Conservation (phyloP, 2,888 invertebrate species). For the Mystacides longicornis region DNA sequence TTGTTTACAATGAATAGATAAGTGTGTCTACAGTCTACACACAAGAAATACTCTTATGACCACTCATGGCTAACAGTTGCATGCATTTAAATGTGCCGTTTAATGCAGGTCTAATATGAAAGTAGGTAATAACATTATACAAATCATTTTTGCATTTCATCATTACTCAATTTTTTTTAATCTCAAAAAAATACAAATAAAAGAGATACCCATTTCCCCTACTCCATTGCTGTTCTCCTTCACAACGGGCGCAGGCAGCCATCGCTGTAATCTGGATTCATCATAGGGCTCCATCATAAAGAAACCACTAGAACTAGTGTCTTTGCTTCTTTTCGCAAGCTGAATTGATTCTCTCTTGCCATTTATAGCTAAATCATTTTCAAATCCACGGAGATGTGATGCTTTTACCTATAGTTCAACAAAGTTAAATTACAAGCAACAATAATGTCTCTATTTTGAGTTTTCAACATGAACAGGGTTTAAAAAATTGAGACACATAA, state of each 20-base stretch:
- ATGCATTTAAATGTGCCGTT: background rate
- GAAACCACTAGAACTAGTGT: slow-evolving; percentile 14
- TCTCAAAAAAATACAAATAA: background rate
- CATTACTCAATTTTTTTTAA: background rate
- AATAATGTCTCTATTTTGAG: no score
- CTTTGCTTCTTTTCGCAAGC: slow-evolving; percentile 28
- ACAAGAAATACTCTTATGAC: no score
- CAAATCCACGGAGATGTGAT: slow-evolving; percentile 14
- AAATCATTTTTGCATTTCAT: background rate
- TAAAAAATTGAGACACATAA: no score
- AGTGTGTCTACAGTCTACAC: no score
- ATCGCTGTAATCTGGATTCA: slow-evolving; percentile 51
- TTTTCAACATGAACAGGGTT: no score
- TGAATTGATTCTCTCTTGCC: slow-evolving; percentile 21
- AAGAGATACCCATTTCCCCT: slow-evolving; percentile 76
- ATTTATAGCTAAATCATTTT: slow-evolving; percentile 9
- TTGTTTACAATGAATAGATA: no score
- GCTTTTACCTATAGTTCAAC: slow-evolving; percentile 17
- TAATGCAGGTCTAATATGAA: background rate
- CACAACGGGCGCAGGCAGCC: slow-evolving; percentile 67
- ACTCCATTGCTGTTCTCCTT: slow-evolving; percentile 61
- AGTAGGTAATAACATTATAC: background rate
- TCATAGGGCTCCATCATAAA: slow-evolving; percentile 35
- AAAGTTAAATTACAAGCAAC: no score
- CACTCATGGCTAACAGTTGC: background rate